These are phyloP conservation scores for Masnerella sp. DNA, from an alignment of 2,888 invertebrate genomes.

Conservation along the genomic window DNA sequence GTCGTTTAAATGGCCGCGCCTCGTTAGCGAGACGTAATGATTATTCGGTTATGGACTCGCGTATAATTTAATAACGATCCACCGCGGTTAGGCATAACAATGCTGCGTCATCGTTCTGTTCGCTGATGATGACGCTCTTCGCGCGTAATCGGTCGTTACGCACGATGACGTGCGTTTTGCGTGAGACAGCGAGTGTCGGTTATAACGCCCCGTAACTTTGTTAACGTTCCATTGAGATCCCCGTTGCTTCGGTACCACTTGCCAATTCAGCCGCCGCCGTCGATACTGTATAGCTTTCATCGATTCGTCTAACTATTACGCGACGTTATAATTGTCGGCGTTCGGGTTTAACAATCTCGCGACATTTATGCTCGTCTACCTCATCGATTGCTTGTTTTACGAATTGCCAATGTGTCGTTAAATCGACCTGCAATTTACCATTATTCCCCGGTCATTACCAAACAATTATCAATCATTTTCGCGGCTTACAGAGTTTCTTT, in stretches of 20 bases:
- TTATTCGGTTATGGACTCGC: conserved; percentile 74
- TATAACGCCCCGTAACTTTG: conserved; percentile 66
- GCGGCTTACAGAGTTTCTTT: no score
- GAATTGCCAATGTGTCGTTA: conserved; percentile 2
- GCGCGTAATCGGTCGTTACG: conserved; percentile 76
- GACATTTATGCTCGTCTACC: conserved; percentile 13
- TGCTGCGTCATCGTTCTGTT: conserved; percentile 71
- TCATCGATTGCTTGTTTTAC: conserved; percentile 13
- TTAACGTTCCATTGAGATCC: conserved; percentile 73
- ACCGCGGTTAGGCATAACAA: conserved; percentile 70
- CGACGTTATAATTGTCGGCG: conserved; percentile 39
- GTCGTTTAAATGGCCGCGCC: conserved; percentile 66
- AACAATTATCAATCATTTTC: no score
- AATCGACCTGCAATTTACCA: no score
- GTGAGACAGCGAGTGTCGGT: conserved; percentile 63
- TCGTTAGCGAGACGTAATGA: conserved; percentile 75
- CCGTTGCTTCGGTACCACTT: conserved; percentile 63
- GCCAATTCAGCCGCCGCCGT: conserved; percentile 40
- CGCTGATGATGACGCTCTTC: conserved; percentile 68
- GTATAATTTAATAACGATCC: conserved; percentile 77
- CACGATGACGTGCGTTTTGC: conserved; percentile 76
- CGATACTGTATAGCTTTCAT: conserved; percentile 53
- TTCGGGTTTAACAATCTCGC: conserved; percentile 14
- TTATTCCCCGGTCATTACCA: no score
- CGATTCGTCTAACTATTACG: conserved; percentile 47